A percentile compares a stretch with the other conserved stretches of the same genome.
Conservation (phyloP, 2,797 vertebrate species). For the Passerculus sandwichensis region DNA sequence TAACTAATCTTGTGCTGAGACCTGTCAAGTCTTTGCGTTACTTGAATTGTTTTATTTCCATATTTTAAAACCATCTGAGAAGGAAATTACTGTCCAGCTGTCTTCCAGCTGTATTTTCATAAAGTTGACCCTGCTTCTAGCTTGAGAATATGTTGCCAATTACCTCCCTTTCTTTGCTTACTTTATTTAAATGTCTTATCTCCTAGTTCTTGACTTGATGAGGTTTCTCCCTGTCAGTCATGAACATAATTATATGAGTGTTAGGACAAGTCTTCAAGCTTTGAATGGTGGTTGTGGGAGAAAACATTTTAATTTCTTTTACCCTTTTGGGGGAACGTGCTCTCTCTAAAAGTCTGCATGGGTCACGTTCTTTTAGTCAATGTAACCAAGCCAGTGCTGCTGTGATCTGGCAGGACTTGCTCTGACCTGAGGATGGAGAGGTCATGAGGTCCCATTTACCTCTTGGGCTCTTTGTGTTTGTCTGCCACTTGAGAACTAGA, state of each 20-base stretch:
- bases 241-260: not conserved
- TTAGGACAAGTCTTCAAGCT: not conserved
- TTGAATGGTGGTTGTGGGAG: not conserved
- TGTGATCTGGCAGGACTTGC: not conserved
- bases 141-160: not conserved
- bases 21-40: not conserved
- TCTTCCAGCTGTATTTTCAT: not conserved
- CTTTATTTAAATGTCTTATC: not conserved
- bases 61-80: not conserved
- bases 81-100: not conserved
- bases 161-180: not conserved
- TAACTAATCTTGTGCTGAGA: not conserved
- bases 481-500: not conserved
- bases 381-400: not conserved
- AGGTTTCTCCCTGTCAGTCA: not conserved
- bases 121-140: not conserved
- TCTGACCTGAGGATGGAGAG: not conserved
- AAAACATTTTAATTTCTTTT: not conserved
- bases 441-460: not conserved
- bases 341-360: not conserved
- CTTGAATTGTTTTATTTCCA: not conserved
- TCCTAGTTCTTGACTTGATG: not conserved
- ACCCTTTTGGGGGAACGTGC: accelerated
- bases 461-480: not conserved
- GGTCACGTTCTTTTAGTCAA: not conserved